phyloP scores from a whole-genome alignment of 92 coral and sea anemone genomes.

The Epizoanthus illoricatus region DNA sequence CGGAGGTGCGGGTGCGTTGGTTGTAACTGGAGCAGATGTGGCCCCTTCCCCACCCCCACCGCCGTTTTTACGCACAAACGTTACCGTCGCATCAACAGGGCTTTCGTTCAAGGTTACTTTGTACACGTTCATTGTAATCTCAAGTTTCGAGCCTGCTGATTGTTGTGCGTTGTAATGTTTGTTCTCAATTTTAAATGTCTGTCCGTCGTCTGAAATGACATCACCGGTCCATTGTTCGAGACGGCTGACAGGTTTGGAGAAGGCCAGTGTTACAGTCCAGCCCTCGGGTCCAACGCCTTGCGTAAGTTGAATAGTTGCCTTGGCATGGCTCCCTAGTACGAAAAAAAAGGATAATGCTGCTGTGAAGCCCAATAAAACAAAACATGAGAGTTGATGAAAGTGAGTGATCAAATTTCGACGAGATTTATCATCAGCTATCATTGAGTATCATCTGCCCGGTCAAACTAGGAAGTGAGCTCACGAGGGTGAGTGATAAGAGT shows the following conservation, averaged over 20 bases:
- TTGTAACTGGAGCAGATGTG: not conserved
- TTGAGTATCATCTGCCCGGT: too few relatives aligned
- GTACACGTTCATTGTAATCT: not conserved
- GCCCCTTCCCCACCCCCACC: slow-evolving; percentile 4
- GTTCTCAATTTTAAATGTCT: slow-evolving; percentile 7
- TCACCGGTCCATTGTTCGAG: slow-evolving; percentile 44
- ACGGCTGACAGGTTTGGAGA: slow-evolving; percentile 36
- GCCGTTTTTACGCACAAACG: not conserved
- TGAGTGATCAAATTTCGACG: too few relatives aligned
- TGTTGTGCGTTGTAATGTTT: slow-evolving; percentile 3
- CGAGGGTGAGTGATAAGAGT: too few relatives aligned
- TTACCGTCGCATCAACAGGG: not conserved
- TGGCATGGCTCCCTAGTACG: not conserved
- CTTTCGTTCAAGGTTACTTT: not conserved
- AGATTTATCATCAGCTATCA: too few relatives aligned
- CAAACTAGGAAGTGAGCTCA: too few relatives aligned
- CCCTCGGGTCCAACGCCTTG: slow-evolving; percentile 42
- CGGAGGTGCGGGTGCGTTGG: not conserved
- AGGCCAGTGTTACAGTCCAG: slow-evolving; percentile 45
- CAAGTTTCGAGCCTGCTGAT: not conserved
- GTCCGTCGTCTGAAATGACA: slow-evolving; percentile 12
- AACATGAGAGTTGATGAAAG: too few relatives aligned
- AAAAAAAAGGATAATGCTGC: not conserved
- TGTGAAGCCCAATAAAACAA: not conserved
- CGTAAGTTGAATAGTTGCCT: slow-evolving; percentile 6